Base-by-base conservation (phyloP, 1,140 invertebrate species). In the Melanaphis sacchari region DNA sequence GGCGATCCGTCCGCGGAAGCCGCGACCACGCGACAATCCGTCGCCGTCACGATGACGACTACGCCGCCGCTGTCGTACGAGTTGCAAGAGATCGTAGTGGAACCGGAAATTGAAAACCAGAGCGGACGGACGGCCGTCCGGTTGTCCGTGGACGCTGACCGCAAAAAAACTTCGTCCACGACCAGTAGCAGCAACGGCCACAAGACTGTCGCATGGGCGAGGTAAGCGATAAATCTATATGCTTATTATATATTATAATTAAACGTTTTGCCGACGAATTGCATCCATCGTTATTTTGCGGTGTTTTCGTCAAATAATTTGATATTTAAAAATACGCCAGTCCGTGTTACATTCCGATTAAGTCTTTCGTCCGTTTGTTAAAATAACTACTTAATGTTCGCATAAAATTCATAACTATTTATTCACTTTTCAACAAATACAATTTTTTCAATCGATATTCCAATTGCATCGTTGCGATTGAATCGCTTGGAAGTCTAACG, bases 121-220 rank as follows among this genome's bases (percentile, higher is more conserved):
- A 93, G 91, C 24, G 91, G 91, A 36, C 59, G 89, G 4, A 66
- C 88, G 8, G n/a, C 43, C 31, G 38, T 43, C 31, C 76, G 90
- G 8, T 82, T 46, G 31, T 22, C 41, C 21, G 52, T 26, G 7
- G 40, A 40, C 24, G 11, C 49, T 24, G 38, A 54, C 11, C n/a
- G 22, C 21, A 26, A 90, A n/a, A 82, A 82, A 7, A 31, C 26
- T 4, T 49, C 38, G 46, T n/a, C 91, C 26, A 49, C 43, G 11
- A 3, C 41, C 22, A 52, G 49, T 31, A 92, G 22, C 24, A 93
- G n/a, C 26, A 93, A 93, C 81, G 81, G 91, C 21, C 91, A 93
- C 46, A 93, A 93, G 36, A 52, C 91, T 11, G 91, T 93, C 36
- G 91, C 91, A n/a, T 93, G 91, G 91, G 91, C 91, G 38, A 85